Evolutionary conservation across 2,888 invertebrate genomes (phyloP).

Genomic region (Scaptomyza flava): DNA sequence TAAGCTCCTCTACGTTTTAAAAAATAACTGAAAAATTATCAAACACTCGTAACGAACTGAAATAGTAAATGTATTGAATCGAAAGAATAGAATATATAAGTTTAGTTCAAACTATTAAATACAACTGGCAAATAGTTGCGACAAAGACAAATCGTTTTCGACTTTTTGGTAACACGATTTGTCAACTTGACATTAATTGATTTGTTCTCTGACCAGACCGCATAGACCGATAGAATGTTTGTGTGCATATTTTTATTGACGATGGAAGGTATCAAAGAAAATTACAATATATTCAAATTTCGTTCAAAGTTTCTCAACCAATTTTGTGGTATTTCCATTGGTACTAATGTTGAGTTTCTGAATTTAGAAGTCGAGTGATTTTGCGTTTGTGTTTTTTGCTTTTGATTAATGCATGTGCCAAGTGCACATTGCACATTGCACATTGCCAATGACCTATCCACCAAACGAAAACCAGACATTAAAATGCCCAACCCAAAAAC

Average conservation of each 20-base stretch:
- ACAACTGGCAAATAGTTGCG: not conserved
- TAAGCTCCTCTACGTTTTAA: not conserved
- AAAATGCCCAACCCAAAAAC: not conserved
- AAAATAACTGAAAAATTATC: not conserved
- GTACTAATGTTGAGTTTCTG: not conserved
- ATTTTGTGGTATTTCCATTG: slow-evolving; percentile 13
- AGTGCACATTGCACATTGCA: slow-evolving; percentile 15
- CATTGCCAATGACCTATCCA: not conserved
- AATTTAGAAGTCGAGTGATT: slow-evolving; percentile 14
- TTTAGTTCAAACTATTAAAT: not conserved
- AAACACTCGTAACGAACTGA: not conserved
- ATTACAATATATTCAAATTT: slow-evolving; percentile 38
- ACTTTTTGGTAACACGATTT: slow-evolving; percentile 12
- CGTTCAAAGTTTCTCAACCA: not conserved
- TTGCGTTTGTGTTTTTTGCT: slow-evolving; percentile 1
- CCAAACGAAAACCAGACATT: not conserved
- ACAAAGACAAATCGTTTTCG: slow-evolving; percentile 12
- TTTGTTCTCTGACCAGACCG: slow-evolving; percentile 17
- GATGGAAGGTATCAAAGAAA: slow-evolving; percentile 18
- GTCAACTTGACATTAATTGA: slow-evolving; percentile 22
- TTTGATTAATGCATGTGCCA: slow-evolving; percentile 39
- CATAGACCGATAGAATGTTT: not conserved
- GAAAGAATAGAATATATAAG: not conserved
- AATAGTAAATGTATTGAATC: too few relatives aligned
- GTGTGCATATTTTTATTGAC: slow-evolving; percentile 18